A percentile compares a stretch with the other conserved stretches of the same genome.
These are phyloP conservation scores for Catharus minimus DNA, from an alignment of 2,113 vertebrate genomes.

Conservation along the genomic window DNA sequence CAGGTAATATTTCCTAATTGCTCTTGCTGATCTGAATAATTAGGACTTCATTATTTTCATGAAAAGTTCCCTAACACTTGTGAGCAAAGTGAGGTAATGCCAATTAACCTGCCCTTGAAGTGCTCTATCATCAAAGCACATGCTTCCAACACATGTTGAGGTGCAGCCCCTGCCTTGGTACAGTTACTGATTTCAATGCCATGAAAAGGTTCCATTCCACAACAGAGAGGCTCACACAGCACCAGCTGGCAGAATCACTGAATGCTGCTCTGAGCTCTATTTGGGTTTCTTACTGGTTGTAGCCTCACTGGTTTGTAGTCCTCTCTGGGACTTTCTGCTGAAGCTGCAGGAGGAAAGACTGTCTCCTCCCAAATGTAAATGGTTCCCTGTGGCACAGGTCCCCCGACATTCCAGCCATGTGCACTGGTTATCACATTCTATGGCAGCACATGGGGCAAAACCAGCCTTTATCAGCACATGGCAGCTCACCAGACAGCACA, in stretches of 20 bases:
- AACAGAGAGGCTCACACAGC: background rate
- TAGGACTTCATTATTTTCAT: background rate
- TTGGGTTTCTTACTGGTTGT: background rate
- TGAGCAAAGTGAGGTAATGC: background rate
- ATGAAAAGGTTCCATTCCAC: background rate
- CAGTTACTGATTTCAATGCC: background rate
- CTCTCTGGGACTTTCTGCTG: background rate
- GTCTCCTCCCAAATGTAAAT: background rate
- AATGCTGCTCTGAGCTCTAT: background rate
- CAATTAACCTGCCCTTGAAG: background rate
- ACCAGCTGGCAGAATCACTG: background rate
- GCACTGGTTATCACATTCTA: background rate
- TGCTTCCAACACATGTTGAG: background rate
- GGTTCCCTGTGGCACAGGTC: background rate
- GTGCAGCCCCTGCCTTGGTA: background rate
- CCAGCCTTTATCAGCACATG: background rate
- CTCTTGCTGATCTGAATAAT: background rate
- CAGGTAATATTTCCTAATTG: background rate
- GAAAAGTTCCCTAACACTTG: background rate
- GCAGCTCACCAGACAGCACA: background rate
- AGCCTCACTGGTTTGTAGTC: background rate
- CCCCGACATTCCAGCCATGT: background rate
- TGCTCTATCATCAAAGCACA: background rate
- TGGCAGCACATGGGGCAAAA: background rate
- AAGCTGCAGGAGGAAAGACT: background rate